Evolutionary conservation across 2,113 vertebrate species (phyloP), one percentile per base, ranked within the genome.

Genomic region (Cyphomyrus plagiostoma): DNA sequence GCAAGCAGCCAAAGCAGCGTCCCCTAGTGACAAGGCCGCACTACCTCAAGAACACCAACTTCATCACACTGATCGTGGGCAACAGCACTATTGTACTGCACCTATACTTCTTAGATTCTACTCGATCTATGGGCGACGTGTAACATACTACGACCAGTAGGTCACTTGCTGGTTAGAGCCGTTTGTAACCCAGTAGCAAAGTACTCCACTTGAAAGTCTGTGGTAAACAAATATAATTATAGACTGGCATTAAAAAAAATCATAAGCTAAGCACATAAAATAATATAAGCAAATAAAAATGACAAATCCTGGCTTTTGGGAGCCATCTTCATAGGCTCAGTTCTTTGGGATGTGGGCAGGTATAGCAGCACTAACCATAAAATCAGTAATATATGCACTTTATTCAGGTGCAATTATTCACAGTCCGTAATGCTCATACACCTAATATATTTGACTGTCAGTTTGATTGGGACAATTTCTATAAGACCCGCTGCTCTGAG

Each of bases 391-490:
- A 58, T 90, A 90, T 89, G 83, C 92, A 80, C 90, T 90, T 90
- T 84, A 92, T 88, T 66, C 84, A 90, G 90, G 92, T 58, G 91
- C 91, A 91, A 92, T 93, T 89, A 92, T 89, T 89, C 89, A 66
- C 88, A 58, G 56, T 53, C 88, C 58, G 23, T n/a, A 90, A 86
- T 90, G 90, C 85, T 89, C 89, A 1, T 50, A 77, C 85, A 70
- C 85, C 53, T 89, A 89, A 62, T 88, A 91, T 70, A 56, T 93
- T 91, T 91, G 89, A 93, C 92, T 94, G 92, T 92, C 93, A 92
- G 87, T 93, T 93, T 93, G 92, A 93, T 92, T 89, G 91, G 88
- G 87, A 89, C 82, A 48, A 80, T 80, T 80, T 90, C 90, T 89
- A 86, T 91, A 86, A 48, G 42, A 82, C 92, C 91, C 88, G 90